Conservation (phyloP, 1,140 invertebrate species). For the Maniola jurtina region DNA sequence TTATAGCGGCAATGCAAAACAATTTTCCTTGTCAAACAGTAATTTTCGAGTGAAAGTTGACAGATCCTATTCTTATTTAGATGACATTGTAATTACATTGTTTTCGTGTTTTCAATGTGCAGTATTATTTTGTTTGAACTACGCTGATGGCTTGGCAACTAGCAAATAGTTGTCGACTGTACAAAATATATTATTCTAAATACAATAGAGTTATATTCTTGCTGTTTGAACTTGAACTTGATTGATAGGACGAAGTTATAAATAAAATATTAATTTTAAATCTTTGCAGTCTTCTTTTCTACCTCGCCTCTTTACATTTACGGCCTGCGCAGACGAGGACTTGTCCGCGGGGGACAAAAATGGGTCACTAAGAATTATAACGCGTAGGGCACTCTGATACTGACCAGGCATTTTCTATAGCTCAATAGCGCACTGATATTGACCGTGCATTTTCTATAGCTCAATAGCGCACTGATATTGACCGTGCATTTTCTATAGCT, state of each 20-base stretch:
- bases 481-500: too few relatives aligned
- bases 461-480: too few relatives aligned
- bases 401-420: not conserved
- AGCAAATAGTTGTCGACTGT: conserved; percentile 24
- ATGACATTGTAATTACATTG: too few relatives aligned
- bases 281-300: conserved; percentile 40
- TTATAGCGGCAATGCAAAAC: too few relatives aligned
- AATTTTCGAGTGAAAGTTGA: too few relatives aligned
- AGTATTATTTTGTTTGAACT: conserved; percentile 35
- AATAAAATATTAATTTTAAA: conserved; percentile 53
- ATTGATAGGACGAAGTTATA: conserved; percentile 59
- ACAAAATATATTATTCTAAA: conserved; percentile 36
- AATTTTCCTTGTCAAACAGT: too few relatives aligned
- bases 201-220: conserved; percentile 42
- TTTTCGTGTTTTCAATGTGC: conserved; percentile 19
- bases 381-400: too few relatives aligned
- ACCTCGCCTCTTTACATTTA: not conserved
- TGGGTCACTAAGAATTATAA: too few relatives aligned
- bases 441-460: too few relatives aligned
- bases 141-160: conserved; percentile 1
- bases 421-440: too few relatives aligned
- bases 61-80: too few relatives aligned
- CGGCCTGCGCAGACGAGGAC: not conserved
- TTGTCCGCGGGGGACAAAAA: too few relatives aligned
- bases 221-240: conserved; percentile 58